phyloP scores from a whole-genome alignment of 2,113 vertebrate genomes.

The Columba livia region DNA sequence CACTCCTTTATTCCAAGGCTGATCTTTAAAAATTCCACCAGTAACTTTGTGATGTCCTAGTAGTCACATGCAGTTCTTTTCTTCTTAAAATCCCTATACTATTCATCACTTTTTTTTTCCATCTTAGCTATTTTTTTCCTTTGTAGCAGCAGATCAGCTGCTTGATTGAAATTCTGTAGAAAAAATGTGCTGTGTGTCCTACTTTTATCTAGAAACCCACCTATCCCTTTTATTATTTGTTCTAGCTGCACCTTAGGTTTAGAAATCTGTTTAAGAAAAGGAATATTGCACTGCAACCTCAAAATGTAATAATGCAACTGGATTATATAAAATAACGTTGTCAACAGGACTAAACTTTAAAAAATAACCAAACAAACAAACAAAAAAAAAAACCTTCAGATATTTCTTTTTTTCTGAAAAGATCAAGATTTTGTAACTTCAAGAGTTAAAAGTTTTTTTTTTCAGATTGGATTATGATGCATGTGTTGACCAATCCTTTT shows the following conservation, averaged over 20 bases:
- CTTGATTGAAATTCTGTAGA: background rate
- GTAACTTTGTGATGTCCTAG: background rate
- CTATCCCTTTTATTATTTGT: background rate
- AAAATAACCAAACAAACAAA: too few relatives aligned
- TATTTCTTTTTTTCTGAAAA: background rate
- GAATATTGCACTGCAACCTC: background rate
- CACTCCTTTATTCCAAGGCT: background rate
- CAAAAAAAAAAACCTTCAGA: too few relatives aligned
- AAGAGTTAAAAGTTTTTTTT: background rate
- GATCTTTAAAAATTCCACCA: background rate
- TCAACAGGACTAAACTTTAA: background rate
- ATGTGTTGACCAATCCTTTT: background rate
- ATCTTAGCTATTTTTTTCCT: background rate
- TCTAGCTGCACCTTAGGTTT: background rate
- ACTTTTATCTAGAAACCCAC: background rate
- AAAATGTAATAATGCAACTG: background rate
- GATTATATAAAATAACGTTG: background rate
- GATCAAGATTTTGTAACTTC: background rate
- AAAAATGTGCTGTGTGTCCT: background rate
- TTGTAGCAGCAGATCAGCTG: background rate
- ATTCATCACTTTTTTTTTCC: background rate
- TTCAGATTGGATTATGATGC: background rate
- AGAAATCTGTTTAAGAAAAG: background rate
- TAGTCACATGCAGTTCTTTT: background rate
- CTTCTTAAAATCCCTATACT: background rate